phyloP scores from a whole-genome alignment of 2,888 invertebrate genomes.

The Griposia aprilina region DNA sequence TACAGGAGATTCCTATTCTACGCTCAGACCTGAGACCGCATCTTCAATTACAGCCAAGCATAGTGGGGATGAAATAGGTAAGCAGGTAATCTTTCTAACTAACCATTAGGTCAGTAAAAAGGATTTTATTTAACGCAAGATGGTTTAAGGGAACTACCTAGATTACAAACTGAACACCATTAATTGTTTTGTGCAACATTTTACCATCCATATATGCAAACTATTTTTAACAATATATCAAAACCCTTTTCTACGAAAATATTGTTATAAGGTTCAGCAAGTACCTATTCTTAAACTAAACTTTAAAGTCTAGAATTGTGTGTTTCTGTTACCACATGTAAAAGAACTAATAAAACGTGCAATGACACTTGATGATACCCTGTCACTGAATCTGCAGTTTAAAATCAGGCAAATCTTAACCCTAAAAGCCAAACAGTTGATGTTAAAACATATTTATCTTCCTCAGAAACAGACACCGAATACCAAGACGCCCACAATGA shows the following conservation, averaged over 20 bases:
- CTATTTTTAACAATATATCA: neutral
- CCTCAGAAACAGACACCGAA: slow-evolving; percentile 85
- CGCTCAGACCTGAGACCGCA: slow-evolving; percentile 72
- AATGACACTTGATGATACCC: slow-evolving; percentile 4
- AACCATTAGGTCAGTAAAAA: neutral
- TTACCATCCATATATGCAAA: neutral
- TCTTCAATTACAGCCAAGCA: slow-evolving; percentile 68
- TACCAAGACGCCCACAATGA: slow-evolving; percentile 83
- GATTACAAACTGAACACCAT: too few relatives aligned
- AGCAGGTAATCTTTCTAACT: slow-evolving; percentile 22
- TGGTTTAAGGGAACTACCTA: neutral
- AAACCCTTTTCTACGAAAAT: neutral
- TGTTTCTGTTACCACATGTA: slow-evolving; percentile 2
- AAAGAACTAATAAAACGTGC: neutral
- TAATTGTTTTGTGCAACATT: neutral
- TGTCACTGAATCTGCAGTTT: neutral
- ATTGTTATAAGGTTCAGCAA: neutral
- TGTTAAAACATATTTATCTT: slow-evolving; percentile 4
- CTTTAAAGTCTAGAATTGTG: neutral
- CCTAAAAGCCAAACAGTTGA: neutral
- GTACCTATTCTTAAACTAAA: neutral
- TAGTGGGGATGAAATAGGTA: slow-evolving; percentile 81
- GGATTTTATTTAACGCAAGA: too few relatives aligned
- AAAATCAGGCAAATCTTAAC: neutral
- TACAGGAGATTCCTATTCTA: slow-evolving; percentile 66